These are phyloP conservation scores for Nasonovia ribisnigri DNA, from an alignment of 2,888 invertebrate species.

Conservation along the genomic window DNA sequence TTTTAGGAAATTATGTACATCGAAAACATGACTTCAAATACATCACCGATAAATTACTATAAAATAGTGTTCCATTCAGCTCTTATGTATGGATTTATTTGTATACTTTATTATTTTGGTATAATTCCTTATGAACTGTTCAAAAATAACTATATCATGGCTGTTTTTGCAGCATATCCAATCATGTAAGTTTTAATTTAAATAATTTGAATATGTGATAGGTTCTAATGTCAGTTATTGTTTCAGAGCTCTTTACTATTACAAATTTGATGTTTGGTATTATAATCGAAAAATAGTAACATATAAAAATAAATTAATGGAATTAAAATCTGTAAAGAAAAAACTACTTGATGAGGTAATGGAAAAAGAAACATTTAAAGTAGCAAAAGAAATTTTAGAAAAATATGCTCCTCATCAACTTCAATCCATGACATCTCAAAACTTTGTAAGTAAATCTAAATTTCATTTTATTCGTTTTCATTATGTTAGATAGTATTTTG, in stretches of 20 bases:
- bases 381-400: conserved; percentile 88
- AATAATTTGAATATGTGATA: not conserved
- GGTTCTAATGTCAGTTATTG: conserved; percentile 66
- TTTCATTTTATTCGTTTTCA: not conserved
- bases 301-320: conserved; percentile 80
- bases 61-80: conserved; percentile 61
- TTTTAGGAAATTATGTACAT: conserved; percentile 59
- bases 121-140: conserved; percentile 27
- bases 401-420: conserved; percentile 82
- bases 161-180: conserved; percentile 53
- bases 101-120: conserved; percentile 55
- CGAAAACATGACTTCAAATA: conserved; percentile 59
- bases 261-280: conserved; percentile 87
- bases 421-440: conserved; percentile 66
- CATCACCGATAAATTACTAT: conserved; percentile 58
- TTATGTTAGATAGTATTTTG: conserved; percentile 34
- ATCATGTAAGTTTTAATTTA: conserved; percentile 53
- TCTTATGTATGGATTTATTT: conserved; percentile 54
- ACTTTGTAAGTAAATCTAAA: conserved; percentile 51
- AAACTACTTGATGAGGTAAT: conserved; percentile 94
- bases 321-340: conserved; percentile 85
- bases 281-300: conserved; percentile 85
- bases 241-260: conserved; percentile 82
- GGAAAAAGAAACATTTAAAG: conserved; percentile 98
- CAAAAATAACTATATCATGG: conserved; percentile 50